Conservation (phyloP, 2,113 vertebrate species). For the Dipodomys stephensi region DNA sequence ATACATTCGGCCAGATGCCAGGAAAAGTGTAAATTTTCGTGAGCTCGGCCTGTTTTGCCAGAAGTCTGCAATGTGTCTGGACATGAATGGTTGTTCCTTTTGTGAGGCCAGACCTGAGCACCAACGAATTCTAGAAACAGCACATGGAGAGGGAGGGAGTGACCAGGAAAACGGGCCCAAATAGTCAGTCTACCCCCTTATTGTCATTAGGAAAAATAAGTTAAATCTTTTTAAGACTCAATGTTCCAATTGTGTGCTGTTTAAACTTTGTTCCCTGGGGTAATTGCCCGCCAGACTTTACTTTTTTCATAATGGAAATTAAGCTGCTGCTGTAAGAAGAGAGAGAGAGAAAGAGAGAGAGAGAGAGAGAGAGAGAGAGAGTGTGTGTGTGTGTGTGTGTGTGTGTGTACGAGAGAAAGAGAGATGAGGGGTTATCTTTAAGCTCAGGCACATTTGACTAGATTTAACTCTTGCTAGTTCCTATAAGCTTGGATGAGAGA, state of each 20-base stretch:
- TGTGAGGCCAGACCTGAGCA: conserved; percentile 86
- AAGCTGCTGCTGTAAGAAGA: conserved; percentile 68
- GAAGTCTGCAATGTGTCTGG: conserved; percentile 91
- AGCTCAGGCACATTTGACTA: conserved; percentile 18
- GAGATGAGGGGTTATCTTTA: not conserved
- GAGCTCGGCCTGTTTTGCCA: conserved; percentile 90
- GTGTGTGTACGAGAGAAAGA: too few relatives aligned
- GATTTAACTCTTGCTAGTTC: conserved; percentile 46
- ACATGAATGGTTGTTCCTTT: conserved; percentile 86
- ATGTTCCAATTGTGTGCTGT: conserved; percentile 59
- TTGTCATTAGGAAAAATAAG: not conserved
- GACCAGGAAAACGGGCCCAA: conserved; percentile 32
- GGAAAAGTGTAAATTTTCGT: conserved; percentile 90
- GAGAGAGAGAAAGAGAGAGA: not conserved
- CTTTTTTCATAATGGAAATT: conserved; percentile 74
- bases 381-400: not conserved
- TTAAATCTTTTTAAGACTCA: conserved; percentile 68
- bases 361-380: not conserved
- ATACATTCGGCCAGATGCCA: conserved; percentile 90
- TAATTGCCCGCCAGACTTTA: conserved; percentile 32
- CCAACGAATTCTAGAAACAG: conserved; percentile 85
- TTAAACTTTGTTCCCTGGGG: conserved; percentile 68
- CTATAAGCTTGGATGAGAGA: not conserved
- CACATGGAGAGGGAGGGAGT: not conserved
- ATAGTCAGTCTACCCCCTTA: conserved; percentile 39